Conservation (phyloP, 2,797 vertebrate species). For the Helicolenus hilgendorfi region DNA sequence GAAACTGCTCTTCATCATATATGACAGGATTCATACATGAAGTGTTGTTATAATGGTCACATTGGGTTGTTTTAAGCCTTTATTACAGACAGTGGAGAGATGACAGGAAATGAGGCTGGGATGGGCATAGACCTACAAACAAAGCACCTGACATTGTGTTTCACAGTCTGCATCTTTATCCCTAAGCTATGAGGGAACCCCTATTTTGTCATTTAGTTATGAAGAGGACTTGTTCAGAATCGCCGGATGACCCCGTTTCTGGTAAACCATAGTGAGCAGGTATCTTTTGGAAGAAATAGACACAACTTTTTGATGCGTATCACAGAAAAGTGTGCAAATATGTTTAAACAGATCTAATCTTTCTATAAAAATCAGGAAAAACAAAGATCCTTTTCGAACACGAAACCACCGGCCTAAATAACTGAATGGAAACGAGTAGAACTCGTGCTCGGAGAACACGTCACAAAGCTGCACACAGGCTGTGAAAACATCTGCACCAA, state of each 20-base stretch:
- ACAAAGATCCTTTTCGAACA: not conserved
- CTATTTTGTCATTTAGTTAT: not conserved
- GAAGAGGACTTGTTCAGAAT: not conserved
- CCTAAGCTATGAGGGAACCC: not conserved
- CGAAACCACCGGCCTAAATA: not conserved
- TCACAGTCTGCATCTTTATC: not conserved
- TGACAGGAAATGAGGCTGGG: not conserved
- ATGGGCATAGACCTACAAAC: fast-evolving
- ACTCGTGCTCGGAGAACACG: not conserved
- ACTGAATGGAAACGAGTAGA: not conserved
- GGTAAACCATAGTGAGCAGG: not conserved
- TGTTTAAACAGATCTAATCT: not conserved
- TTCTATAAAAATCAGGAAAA: not conserved
- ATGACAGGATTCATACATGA: too few relatives aligned
- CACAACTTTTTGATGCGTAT: not conserved
- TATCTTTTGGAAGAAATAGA: not conserved
- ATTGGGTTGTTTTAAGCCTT: too few relatives aligned
- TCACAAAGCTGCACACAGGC: constrained; percentile 13
- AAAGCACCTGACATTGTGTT: not conserved
- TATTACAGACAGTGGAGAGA: too few relatives aligned
- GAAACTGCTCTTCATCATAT: not conserved
- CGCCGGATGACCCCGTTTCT: fast-evolving
- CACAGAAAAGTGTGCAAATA: not conserved
- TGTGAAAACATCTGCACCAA: constrained; percentile 53
- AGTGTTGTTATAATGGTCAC: too few relatives aligned